Evolutionary conservation across 2,113 vertebrate genomes (phyloP), one percentile per base, ranked within the genome.

Genomic region (Neolamprologus sp.): DNA sequence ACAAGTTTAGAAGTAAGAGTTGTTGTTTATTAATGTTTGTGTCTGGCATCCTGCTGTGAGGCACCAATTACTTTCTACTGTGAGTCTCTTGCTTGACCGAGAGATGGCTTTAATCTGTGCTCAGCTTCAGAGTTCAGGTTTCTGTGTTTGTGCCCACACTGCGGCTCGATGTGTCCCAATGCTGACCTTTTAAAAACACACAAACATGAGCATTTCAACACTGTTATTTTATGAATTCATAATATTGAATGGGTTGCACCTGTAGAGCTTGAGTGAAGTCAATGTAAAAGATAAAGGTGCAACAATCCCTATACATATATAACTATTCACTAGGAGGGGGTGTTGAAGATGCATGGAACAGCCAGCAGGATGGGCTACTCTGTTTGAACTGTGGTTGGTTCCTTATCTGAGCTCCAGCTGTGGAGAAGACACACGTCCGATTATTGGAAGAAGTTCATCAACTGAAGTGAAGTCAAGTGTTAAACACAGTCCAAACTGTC

Each of bases 61-160:
- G 13, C 65, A 7, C 88, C 91, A 91, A 82, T 91, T 91, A 88
- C 80, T 35, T 87, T 71, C 85, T 11, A 75, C 92, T 88, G 85
- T 33, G 81, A 85, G 19, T 35, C 84, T 83, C 65, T 85, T 35
- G n/a, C 79, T 85, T 19, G 2, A 84, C 80, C 71, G 40, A 89
- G 87, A 89, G 26, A 16, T 2, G 47, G 58, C 86, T 93, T 88
- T 90, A 45, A 88, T 88, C 65, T 88, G 11, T 57, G 68, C 54
- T 5, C 21, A 80, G 40, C 65, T 82, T 40, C 28, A 28, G 7
- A 4, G 60, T 42, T 26, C 4, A 3, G 82, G 40, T 80, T 6
- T 13, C 17, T 51, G 45, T 49, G 45, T 7, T 28, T 30, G 26
- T 33, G 73, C 45, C 26, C 45, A 51, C 73, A 30, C 45, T 51